These are phyloP conservation scores for Camponotus vicinus DNA, from an alignment of 1,140 invertebrate genomes.

Conservation along the genomic window DNA sequence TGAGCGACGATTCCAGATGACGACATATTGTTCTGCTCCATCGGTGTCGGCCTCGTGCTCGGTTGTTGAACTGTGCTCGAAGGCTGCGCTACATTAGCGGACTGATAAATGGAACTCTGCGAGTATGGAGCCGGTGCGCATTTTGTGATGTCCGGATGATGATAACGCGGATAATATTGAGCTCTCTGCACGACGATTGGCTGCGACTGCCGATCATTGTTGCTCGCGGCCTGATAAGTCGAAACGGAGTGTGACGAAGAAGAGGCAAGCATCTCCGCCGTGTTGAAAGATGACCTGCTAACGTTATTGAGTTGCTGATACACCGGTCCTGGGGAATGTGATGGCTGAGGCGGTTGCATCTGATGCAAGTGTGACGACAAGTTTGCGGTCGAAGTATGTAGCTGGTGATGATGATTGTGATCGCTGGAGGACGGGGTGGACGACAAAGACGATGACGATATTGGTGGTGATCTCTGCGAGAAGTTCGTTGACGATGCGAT, in stretches of 20 bases:
- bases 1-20: conserved; percentile 14
- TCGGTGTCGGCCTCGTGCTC: conserved; percentile 64
- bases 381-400: not conserved
- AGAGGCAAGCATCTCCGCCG: conserved; percentile 75
- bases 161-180: conserved; percentile 83
- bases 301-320: conserved; percentile 82
- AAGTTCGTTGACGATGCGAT: conserved; percentile 39
- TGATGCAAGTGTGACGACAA: conserved; percentile 83
- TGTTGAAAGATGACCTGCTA: conserved; percentile 74
- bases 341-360: conserved; percentile 78
- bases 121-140: conserved; percentile 81
- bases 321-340: conserved; percentile 81
- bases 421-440: conserved; percentile 40
- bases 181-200: conserved; percentile 79
- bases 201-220: conserved; percentile 67
- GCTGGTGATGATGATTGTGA: conserved; percentile 48
- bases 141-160: conserved; percentile 84
- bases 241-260: conserved; percentile 69
- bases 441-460: conserved; percentile 83
- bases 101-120: conserved; percentile 79
- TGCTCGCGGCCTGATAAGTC: conserved; percentile 73
- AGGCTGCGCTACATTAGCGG: conserved; percentile 68
- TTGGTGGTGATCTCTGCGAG: conserved; percentile 63
- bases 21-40: conserved; percentile 69
- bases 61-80: conserved; percentile 59